Conservation (phyloP, 2,113 vertebrate genomes). For the Prochilodus magdalenae region DNA sequence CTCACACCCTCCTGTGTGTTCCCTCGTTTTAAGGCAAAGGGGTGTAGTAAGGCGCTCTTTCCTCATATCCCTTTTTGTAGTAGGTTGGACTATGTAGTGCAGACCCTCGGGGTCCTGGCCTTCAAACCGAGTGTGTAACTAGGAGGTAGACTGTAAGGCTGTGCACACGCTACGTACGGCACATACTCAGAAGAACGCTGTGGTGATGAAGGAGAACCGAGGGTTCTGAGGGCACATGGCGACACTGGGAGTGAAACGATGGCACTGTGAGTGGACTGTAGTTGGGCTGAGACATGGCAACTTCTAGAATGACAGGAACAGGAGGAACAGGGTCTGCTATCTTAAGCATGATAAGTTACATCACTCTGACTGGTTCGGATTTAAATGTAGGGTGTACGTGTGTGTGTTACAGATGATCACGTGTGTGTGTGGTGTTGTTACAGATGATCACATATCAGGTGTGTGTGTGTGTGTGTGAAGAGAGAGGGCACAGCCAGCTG, state of each 20-base stretch:
- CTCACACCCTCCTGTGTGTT: slow-evolving; percentile 14
- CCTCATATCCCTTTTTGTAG: slow-evolving; percentile 14
- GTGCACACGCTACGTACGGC: slow-evolving; percentile 16
- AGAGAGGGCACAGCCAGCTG: too few species aligned
- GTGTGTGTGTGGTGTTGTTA: too few species aligned
- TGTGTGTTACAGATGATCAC: too few species aligned
- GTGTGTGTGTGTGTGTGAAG: neutral
- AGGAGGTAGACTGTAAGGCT: slow-evolving; percentile 38
- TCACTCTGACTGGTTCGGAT: neutral
- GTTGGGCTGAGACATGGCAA: neutral
- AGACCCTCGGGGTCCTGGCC: neutral
- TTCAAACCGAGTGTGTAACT: neutral
- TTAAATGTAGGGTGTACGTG: too few species aligned
- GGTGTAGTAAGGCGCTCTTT: slow-evolving; percentile 54
- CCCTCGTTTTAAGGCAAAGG: slow-evolving; percentile 60
- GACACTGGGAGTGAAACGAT: neutral
- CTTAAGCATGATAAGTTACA: neutral
- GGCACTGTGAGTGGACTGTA: neutral
- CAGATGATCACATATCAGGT: too few species aligned
- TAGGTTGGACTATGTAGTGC: neutral
- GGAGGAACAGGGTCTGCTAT: neutral
- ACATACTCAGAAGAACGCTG: neutral
- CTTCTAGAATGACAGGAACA: neutral
- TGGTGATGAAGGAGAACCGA: neutral
- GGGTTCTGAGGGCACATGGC: too few species aligned